Base-by-base conservation (phyloP, 2,113 vertebrate genomes). In the Takifugu bimaculatus region DNA sequence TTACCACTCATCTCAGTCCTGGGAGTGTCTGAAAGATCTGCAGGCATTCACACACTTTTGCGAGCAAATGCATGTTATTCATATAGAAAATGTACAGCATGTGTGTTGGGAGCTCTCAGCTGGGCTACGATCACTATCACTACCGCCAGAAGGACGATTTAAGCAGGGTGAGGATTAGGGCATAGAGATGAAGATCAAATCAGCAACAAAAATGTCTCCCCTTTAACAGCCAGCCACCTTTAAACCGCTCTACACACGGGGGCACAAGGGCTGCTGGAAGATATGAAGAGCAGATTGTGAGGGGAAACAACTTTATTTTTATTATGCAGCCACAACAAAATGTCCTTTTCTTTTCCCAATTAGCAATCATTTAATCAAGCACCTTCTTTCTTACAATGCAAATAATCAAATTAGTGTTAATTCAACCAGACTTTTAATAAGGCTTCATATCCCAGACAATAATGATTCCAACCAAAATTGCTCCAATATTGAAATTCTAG, bases 1-100 rank as follows among this genome's bases (percentile, higher is more conserved):
- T 91, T 91, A 92, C 93, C 88, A 90, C 88, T 87, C 82, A 88
- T 93, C 85, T 80, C 83, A 81, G 80, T 77, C 66, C 61, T 77
- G 55, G 44, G 68, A 81, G 77, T 71, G 64, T 73, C 68, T 47
- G 59, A 62, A 35, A 26, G 35, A 28, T 48, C 60, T 60, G 56
- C 35, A 56, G 60, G 26, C 13, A 44, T 57, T 66, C 26, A 57
- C 79, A 74, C 50, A 68, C n/a, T 48, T 13, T 13, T 48, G n/a
- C 28, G 26, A 12, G 29, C 42, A 12, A 11, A 43, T 27, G 47
- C 39, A 45, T 6, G 13, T 29, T 49, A 52, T 61, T 54, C 45
- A 61, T 26, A 51, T 42, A n/a, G 28, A 57, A 50, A 43, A 25
- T 56, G 10, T 9, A 52, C 50, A 7, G n/a, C 35, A 32, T 71